Evolutionary conservation across 35 echinoderm and acorn worm genomes (phyloP), one percentile per base, ranked within the genome.

Genomic region (Strongylocentrotus purpuratus): DNA sequence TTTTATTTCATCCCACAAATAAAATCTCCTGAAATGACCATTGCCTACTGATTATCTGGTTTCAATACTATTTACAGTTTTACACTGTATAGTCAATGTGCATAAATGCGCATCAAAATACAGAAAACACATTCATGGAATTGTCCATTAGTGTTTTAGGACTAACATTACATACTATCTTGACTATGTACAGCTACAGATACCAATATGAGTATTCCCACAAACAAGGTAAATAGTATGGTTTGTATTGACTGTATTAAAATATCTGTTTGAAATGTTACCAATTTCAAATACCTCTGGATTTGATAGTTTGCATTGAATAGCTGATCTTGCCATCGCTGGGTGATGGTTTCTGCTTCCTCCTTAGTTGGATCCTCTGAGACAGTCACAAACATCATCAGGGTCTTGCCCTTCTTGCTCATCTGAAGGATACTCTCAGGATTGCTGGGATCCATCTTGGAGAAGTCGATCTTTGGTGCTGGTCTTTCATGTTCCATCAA

Each of bases 341-440:
- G 33, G 17, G 98, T 97, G 85, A 99, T 97, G 45, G 94, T 94
- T 91, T 99, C 98, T 9, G 97, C 88, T 85, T 99, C 98, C 35
- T 97, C 95, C 94, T 94, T 88, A 14, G 97, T 96, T 31, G 98
- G 98, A 45, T 97, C 96, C 0, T 96, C 98, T 52, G 98, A 97
- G 0, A 99, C 94, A 0, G 96, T 95, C 9, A 97, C 98, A 96
- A 99, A 99, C 96, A 97, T 92, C 98, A 99, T 99, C 41, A 99
- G 28, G 12, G 98, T 97, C 55, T 97, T 95, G 28, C 98, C 98
- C 92, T 96, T 97, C 95, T 99, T 99, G 45, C 97, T 97, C 94
- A 97, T 95, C 91, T 99, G 94, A 20, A 99, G 85, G 92, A 97
- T 95, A 7, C 78, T 14, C 71, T 99, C 98, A 31, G 98, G 98